Evolutionary conservation across 1,140 invertebrate species (phyloP), one percentile per base, ranked within the genome.

Genomic region (Neuroterus valhalla): DNA sequence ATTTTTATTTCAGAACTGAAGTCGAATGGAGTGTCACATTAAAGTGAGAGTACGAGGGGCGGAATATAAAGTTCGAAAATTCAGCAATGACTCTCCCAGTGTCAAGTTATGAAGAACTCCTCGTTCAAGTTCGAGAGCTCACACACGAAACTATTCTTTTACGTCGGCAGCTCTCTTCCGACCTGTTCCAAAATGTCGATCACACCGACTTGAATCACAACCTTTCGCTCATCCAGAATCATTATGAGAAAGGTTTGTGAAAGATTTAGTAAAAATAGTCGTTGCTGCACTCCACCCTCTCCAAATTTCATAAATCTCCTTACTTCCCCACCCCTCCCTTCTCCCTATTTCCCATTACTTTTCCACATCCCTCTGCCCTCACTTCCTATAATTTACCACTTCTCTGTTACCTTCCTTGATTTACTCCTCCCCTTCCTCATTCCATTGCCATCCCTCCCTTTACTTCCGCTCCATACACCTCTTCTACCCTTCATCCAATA

Each of bases 71-170:
- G 19, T 71, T 69, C 23, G 70, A 62, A 45, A 66, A 52, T 23
- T 73, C 62, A 85, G 81, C 81, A 79, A 92, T 91, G 91, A 91
- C 90, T 83, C 85, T 91, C 73, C 91, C 91, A 67, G 90, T 91
- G 72, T 90, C 90, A 19, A 91, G 88, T 74, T 91, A 91, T 83
- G 91, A 91, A 82, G 91, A 91, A 72, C 86, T 92, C 66, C 87
- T 92, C 77, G 86, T 87, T 71, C 87, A 90, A 66, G 91, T 92
- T 42, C 89, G 91, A 42, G 89, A 88, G 67, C 85, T 92, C 68
- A 92, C 90, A 11, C 87, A 91, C 79, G 91, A 92, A 79, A 91
- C 89, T 38, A 89, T 89, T 55, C 84, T 86, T 14, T 76, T 91
- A 38, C 87, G 89, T 23, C 75, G 86, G 52, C 88, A 91, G 76